These are phyloP conservation scores for Agapetus fuscipes DNA, from an alignment of 2,888 invertebrate species.

Conservation along the genomic window DNA sequence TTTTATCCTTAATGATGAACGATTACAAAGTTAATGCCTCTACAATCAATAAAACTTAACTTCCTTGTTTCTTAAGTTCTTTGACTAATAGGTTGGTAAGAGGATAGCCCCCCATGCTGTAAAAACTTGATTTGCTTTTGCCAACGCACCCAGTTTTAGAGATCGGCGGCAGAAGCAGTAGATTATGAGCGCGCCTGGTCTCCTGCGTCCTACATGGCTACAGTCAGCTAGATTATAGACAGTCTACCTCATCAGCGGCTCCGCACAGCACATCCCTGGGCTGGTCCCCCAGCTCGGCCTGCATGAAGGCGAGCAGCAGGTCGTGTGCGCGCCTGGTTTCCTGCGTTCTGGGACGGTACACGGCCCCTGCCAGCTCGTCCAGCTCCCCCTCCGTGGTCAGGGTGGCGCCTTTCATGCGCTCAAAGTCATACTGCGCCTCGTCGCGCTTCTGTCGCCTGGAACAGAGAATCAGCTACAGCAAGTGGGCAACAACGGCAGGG, in stretches of 20 bases:
- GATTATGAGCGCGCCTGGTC: constrained; percentile 94
- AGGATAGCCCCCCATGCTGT: too few relatives aligned
- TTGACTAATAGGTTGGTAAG: too few relatives aligned
- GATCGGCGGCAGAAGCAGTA: too few relatives aligned
- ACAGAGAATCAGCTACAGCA: constrained; percentile 13
- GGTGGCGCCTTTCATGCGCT: constrained; percentile 81
- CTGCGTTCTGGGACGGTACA: constrained; percentile 94
- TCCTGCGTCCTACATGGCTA: constrained; percentile 95
- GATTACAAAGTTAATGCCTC: too few relatives aligned
- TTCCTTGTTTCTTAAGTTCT: too few relatives aligned
- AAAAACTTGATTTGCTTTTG: too few relatives aligned
- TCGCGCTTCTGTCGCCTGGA: constrained; percentile 75
- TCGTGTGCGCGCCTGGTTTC: constrained; percentile 98
- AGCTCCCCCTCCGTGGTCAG: constrained; percentile 80
- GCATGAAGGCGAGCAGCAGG: constrained; percentile 89
- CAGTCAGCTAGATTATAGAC: too few relatives aligned
- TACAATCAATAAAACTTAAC: too few relatives aligned
- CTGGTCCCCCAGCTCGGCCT: constrained; percentile 94
- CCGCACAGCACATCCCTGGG: constrained; percentile 95
- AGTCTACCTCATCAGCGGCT: constrained; percentile 96
- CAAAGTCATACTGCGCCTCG: constrained; percentile 86
- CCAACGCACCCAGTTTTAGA: too few relatives aligned
- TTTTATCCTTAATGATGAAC: too few relatives aligned
- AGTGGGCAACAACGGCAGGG: too few relatives aligned
- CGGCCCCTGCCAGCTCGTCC: constrained; percentile 80